Percentiles rank a stretch among this genome's conserved stretches.
Conservation (phyloP, 1,140 invertebrate genomes). For the Drosophila virilis region DNA sequence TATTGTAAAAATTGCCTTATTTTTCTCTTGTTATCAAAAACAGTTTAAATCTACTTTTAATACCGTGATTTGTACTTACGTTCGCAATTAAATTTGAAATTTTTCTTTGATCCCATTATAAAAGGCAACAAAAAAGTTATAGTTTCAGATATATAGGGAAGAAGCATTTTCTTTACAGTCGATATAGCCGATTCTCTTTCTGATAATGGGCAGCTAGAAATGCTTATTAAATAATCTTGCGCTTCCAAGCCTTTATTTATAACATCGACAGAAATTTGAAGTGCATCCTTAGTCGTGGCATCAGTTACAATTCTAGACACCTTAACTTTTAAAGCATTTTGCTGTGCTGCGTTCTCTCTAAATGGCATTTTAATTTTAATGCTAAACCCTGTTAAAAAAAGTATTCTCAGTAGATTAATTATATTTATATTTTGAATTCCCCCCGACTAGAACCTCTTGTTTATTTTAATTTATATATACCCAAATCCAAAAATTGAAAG, state of each 20-base stretch:
- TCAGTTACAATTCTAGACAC: constrained; percentile 64
- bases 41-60: too few species aligned
- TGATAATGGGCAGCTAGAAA: constrained; percentile 49
- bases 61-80: constrained; percentile 24
- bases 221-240: constrained; percentile 45
- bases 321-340: constrained; percentile 39
- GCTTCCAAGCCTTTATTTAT: constrained; percentile 61
- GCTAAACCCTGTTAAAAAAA: constrained; percentile 35
- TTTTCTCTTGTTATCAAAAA: too few species aligned
- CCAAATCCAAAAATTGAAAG: too few species aligned
- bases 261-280: constrained; percentile 60
- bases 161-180: constrained; percentile 28
- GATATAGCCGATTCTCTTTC: constrained; percentile 11
- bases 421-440: too few species aligned
- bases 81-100: constrained; percentile 55
- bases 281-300: constrained; percentile 65
- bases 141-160: constrained; percentile 53
- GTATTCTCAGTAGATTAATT: not conserved
- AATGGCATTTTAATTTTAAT: constrained; percentile 66
- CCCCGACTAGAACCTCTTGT: too few species aligned
- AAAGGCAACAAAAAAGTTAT: constrained; percentile 56
- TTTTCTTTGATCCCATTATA: constrained; percentile 40
- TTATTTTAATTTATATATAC: too few species aligned
- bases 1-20: too few species aligned
- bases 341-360: constrained; percentile 41